These are phyloP conservation scores for Myanophis thanlyinensis DNA, from an alignment of 2,113 vertebrate species.

Conservation along the genomic window DNA sequence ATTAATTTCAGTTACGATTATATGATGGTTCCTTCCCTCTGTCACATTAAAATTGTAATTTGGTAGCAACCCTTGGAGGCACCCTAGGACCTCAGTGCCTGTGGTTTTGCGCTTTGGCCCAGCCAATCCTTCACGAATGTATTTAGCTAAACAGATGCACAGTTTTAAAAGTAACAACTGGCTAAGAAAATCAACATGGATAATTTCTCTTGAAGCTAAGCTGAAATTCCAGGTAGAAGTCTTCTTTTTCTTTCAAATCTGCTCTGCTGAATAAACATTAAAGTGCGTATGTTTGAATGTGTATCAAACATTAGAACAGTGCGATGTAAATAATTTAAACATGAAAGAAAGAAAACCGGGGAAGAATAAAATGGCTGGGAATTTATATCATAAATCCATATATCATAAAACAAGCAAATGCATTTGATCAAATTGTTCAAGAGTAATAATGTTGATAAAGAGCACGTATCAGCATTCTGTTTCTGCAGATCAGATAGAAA, in stretches of 20 bases:
- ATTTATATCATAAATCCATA: background rate
- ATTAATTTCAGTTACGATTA: background rate
- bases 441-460: background rate
- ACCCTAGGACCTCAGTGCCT: background rate
- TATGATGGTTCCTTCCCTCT: background rate
- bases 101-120: background rate
- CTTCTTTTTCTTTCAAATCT: background rate
- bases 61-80: background rate
- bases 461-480: background rate
- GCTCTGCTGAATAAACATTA: background rate
- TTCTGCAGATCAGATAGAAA: background rate
- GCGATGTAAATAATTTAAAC: background rate
- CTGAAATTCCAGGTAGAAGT: background rate
- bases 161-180: background rate
- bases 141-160: background rate
- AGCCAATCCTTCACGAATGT: background rate
- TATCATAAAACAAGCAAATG: background rate
- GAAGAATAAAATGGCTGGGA: background rate
- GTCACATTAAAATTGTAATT: background rate
- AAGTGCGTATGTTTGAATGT: background rate
- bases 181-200: background rate
- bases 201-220: background rate
- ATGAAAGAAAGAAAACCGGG: background rate
- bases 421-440: background rate
- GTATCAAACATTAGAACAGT: background rate